A percentile compares a stretch with the other conserved stretches of the same genome.
Conservation (phyloP, 2,888 invertebrate species). For the Arctia plantaginis region DNA sequence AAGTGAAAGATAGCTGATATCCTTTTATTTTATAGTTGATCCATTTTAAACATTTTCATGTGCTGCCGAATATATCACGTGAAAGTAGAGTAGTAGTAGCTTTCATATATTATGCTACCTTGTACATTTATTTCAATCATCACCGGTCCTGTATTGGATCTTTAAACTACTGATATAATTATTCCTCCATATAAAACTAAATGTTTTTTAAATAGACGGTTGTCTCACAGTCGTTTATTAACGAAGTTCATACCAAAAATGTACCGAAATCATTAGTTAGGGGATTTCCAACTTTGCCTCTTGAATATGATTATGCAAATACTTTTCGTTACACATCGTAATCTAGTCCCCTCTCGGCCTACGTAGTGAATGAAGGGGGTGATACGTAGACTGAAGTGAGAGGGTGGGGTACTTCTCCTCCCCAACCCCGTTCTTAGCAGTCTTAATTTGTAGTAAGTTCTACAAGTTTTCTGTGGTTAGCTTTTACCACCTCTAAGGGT, state of each 20-base stretch:
- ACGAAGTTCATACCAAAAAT: slow-evolving; percentile 25
- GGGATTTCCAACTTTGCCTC: slow-evolving; percentile 48
- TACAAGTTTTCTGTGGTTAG: background rate
- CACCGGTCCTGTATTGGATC: background rate
- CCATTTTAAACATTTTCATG: too few species aligned
- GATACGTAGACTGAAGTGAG: slow-evolving; percentile 14
- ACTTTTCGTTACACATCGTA: slow-evolving; percentile 51
- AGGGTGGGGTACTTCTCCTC: slow-evolving; percentile 18
- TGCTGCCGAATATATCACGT: background rate
- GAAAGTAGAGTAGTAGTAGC: too few species aligned
- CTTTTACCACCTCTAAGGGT: background rate
- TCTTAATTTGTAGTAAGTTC: slow-evolving; percentile 33
- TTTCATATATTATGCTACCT: background rate
- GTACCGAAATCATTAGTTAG: slow-evolving; percentile 32
- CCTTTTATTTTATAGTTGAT: background rate
- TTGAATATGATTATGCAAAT: slow-evolving; percentile 72
- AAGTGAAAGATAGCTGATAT: background rate
- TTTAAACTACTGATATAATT: background rate
- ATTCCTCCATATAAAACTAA: background rate
- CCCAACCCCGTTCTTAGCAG: slow-evolving; percentile 20
- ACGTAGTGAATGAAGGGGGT: slow-evolving; percentile 59
- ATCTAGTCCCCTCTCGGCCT: slow-evolving; percentile 44
- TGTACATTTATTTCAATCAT: background rate
- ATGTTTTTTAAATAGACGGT: background rate
- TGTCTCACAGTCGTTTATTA: background rate